Evolutionary conservation across 2,888 invertebrate species (phyloP).

Genomic region (Cosmorhoe ocellata): DNA sequence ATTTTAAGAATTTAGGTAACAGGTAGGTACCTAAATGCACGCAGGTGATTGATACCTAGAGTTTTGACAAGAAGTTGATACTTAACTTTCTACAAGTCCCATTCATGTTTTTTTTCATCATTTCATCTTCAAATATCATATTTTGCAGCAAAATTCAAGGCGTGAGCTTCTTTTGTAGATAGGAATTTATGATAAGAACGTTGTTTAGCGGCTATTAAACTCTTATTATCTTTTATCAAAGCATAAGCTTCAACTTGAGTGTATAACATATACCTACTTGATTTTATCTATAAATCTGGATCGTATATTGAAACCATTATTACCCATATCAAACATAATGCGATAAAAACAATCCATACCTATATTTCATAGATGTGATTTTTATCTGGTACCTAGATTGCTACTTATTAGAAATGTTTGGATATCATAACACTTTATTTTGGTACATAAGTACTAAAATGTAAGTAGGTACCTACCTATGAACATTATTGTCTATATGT

Average conservation of each 20-base stretch:
- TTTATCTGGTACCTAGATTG: constrained; percentile 51
- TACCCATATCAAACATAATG: constrained; percentile 42
- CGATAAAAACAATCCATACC: constrained; percentile 52
- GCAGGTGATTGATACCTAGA: no score
- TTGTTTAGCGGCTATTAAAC: constrained; percentile 67
- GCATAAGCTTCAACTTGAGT: constrained; percentile 61
- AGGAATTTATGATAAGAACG: constrained; percentile 41
- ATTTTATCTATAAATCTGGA: constrained; percentile 72
- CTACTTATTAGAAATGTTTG: no score
- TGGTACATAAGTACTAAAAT: neutral
- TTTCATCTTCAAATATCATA: no score
- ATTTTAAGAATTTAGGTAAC: no score
- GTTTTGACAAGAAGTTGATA: no score
- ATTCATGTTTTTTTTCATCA: no score
- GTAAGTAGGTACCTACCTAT: constrained; percentile 1
- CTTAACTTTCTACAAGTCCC: no score
- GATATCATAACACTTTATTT: no score
- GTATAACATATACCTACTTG: constrained; percentile 43
- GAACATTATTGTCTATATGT: constrained; percentile 4
- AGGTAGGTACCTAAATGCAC: no score
- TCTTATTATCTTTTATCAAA: constrained; percentile 68
- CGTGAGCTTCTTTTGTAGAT: constrained; percentile 21
- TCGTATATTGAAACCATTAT: constrained; percentile 45
- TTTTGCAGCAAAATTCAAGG: no score
- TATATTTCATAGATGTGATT: constrained; percentile 56